Evolutionary conservation across 2,113 vertebrate genomes (phyloP), one percentile per base, ranked within the genome.

Genomic region (Irena cyanogastra): DNA sequence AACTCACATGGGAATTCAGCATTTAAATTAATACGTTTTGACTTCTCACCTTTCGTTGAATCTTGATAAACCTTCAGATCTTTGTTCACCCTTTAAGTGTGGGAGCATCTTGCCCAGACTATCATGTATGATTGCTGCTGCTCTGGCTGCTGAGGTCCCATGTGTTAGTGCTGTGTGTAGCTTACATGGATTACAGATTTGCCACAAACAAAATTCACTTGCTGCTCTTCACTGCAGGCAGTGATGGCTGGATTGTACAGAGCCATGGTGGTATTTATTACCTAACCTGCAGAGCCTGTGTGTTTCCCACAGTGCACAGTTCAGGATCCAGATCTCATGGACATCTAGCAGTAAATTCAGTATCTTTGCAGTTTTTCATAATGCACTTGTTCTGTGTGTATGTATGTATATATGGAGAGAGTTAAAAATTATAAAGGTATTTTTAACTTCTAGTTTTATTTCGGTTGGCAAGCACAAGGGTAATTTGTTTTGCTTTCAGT

Each of bases 21-120:
- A 56, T 87, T 91, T 89, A 70, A 93, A 75, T 94, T 63, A 80
- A 80, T 89, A 28, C 15, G 24, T 71, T 90, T 81, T 83, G 89
- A 68, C 80, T 94, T 86, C 31, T 86, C 47, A 95, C 89, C 89
- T 93, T 93, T 66, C n/a, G 60, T 64, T 41, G n/a, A 52, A 31
- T 68, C 27, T 59, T 63, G 61, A 52, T 59, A 81, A 86, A 63
- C 24, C 10, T 92, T 56, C 35, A 49, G 42, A 20, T 86, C 9
- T 7, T 44, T 53, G 57, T 68, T 69, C 5, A 2, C 33, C 61
- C 11, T 0, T 21, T 35, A 19, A 18, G 8, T 49, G 72, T 41
- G 64, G 45, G 75, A 89, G 52, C 64, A 70, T 45, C 61, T 91
- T 84, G 10, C 39, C 44, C 1, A 0, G 21, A 7, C 37, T 79